Percentiles rank a stretch among this genome's conserved stretches.
These are phyloP conservation scores for Coreoperca whiteheadi DNA, from an alignment of 2,113 vertebrate species.

Conservation along the genomic window DNA sequence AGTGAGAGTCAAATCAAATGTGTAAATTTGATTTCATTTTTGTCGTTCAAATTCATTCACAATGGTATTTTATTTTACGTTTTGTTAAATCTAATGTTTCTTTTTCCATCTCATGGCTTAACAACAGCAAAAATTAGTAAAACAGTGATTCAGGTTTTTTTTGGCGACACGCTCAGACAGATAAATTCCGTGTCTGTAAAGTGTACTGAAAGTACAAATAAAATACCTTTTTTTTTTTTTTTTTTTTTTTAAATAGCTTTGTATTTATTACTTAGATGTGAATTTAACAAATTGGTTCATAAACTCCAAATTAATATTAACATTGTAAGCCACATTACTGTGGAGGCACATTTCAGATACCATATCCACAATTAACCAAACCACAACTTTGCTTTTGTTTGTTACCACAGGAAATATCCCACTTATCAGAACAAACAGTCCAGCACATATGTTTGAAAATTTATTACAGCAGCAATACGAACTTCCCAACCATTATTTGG, in stretches of 20 bases:
- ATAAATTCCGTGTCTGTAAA: neutral
- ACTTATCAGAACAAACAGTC: neutral
- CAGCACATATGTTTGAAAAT: conserved; percentile 1
- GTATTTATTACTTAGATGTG: neutral
- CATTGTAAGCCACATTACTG: neutral
- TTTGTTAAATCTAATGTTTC: too few relatives aligned
- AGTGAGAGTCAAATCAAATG: neutral
- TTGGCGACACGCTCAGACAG: neutral
- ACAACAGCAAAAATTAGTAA: too few relatives aligned
- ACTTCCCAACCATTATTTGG: neutral
- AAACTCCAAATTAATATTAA: neutral
- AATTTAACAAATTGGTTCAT: neutral
- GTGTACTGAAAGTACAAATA: neutral
- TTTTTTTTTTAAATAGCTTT: neutral
- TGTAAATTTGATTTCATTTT: neutral
- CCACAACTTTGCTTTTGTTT: neutral
- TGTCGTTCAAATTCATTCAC: too few relatives aligned
- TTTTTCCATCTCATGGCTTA: too few relatives aligned
- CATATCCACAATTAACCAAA: neutral
- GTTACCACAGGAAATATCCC: neutral
- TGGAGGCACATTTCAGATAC: neutral
- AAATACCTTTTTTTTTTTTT: too few relatives aligned
- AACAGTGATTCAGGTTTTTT: too few relatives aligned
- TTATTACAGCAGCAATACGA: conserved; percentile 23
- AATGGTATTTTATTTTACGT: too few relatives aligned